Evolutionary conservation across 2,888 invertebrate species (phyloP).

Genomic region (Caenorhabditis angaria): DNA sequence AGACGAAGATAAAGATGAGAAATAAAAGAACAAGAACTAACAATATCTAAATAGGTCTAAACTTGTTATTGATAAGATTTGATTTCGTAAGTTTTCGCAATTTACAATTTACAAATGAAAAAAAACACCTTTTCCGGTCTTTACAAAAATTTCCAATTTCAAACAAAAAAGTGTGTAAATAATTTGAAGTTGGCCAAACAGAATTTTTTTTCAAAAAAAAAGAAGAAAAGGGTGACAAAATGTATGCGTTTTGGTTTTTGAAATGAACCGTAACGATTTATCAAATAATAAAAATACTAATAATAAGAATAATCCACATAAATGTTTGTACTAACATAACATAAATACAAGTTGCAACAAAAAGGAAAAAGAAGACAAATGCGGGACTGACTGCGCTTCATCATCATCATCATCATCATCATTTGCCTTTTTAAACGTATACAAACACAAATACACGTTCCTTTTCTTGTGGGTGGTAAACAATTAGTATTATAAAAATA

Average conservation of each 20-base stretch:
- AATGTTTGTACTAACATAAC: constrained; percentile 4
- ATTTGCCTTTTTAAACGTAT: not conserved
- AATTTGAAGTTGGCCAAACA: constrained; percentile 2
- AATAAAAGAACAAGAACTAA: not conserved
- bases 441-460: constrained; percentile 2
- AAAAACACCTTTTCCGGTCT: not conserved
- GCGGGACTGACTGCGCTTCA: not conserved
- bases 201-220: not conserved
- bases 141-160: not conserved
- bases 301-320: constrained; percentile 2
- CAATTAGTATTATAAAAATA: not conserved
- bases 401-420: not conserved
- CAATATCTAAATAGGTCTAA: not conserved
- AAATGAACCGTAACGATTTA: constrained; percentile 4
- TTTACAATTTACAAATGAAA: not conserved
- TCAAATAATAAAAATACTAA: not conserved
- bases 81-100: not conserved
- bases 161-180: not conserved
- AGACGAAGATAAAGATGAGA: no score
- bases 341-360: not conserved
- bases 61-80: not conserved
- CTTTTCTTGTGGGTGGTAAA: constrained; percentile 2
- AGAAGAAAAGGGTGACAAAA: not conserved
- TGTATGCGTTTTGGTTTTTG: not conserved
- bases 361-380: not conserved